Evolutionary conservation across 1,140 invertebrate genomes (phyloP).

Genomic region (Streblospio benedicti): DNA sequence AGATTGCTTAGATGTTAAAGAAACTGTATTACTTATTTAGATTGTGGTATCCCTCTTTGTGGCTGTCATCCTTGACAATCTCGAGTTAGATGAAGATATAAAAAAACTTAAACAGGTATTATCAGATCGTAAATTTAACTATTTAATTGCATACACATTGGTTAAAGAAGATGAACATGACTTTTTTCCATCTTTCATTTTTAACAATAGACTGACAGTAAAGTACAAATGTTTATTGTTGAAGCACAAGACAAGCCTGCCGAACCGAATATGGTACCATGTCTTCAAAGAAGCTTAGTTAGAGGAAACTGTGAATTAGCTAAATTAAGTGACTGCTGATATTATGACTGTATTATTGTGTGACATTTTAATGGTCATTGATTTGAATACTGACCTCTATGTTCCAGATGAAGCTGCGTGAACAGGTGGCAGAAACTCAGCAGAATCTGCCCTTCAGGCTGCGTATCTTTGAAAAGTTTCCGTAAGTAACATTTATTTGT

Average conservation of each 20-base stretch:
- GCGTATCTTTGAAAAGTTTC: constrained; percentile 96
- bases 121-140: neutral
- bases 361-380: too few relatives aligned
- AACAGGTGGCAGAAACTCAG: constrained; percentile 96
- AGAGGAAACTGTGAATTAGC: too few relatives aligned
- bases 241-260: too few relatives aligned
- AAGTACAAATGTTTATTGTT: too few relatives aligned
- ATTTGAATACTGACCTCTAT: too few relatives aligned
- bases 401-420: constrained; percentile 71
- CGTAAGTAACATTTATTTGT: constrained; percentile 53
- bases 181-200: too few relatives aligned
- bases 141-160: neutral
- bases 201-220: too few relatives aligned
- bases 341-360: too few relatives aligned
- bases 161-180: too few relatives aligned
- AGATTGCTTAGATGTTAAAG: neutral
- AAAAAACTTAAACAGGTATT: constrained; percentile 90
- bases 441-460: constrained; percentile 80
- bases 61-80: constrained; percentile 98
- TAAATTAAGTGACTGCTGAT: too few relatives aligned
- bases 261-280: too few relatives aligned
- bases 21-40: constrained; percentile 48
- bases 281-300: too few relatives aligned
- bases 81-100: constrained; percentile 98
- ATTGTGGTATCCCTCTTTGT: constrained; percentile 99